Percentiles rank a stretch among this genome's conserved stretches.
phyloP scores from a whole-genome alignment of 1,140 invertebrate species.

The Bombus superbus region DNA sequence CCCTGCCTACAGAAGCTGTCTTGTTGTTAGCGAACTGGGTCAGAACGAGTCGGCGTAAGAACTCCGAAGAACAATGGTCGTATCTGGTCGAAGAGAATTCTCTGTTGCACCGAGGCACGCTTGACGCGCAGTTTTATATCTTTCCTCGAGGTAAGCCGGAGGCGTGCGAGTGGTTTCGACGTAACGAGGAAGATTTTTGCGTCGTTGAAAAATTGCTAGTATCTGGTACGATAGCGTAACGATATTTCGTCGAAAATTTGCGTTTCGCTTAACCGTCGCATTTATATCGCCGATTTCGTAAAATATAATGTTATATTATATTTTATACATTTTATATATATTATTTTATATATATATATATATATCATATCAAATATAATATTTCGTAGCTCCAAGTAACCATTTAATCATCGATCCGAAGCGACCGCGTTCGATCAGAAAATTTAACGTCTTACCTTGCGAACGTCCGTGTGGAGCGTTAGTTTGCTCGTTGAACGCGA shows the following conservation, averaged over 20 bases:
- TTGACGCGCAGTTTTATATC: not conserved
- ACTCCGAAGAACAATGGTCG: not conserved
- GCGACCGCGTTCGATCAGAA: too few relatives aligned
- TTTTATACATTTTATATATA: too few relatives aligned
- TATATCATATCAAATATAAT: too few relatives aligned
- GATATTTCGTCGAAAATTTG: not conserved
- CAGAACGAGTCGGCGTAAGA: constrained; percentile 3
- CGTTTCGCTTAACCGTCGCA: too few relatives aligned
- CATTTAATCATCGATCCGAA: too few relatives aligned
- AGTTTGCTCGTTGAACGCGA: too few relatives aligned
- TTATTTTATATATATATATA: too few relatives aligned
- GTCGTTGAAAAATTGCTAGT: not conserved
- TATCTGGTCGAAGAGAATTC: constrained; percentile 8
- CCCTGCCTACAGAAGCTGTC: not conserved
- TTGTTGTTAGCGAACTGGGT: constrained; percentile 10
- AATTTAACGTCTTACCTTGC: too few relatives aligned
- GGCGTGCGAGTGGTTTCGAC: not conserved
- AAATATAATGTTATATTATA: too few relatives aligned
- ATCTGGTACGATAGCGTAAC: not conserved
- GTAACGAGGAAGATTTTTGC: not conserved
- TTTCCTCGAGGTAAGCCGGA: not conserved
- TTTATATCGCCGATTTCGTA: too few relatives aligned
- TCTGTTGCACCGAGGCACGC: not conserved
- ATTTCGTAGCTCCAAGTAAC: too few relatives aligned
- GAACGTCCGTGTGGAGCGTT: too few relatives aligned